A percentile compares a stretch with the other conserved stretches of the same genome.
Conservation (phyloP, 2,888 invertebrate genomes). For the Mayetiola destructor region DNA sequence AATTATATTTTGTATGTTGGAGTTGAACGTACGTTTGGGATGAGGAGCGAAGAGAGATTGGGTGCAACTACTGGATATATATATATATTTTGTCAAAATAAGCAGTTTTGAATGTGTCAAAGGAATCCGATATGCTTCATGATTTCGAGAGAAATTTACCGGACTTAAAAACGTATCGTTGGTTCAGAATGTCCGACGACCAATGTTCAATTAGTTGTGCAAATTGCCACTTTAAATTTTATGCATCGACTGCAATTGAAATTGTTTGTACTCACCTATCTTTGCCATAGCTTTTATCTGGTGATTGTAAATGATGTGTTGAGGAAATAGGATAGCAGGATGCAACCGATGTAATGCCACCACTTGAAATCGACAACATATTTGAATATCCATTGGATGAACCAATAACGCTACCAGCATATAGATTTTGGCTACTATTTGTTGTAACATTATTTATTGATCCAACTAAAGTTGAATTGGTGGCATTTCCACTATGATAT, state of each 20-base stretch:
- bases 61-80: neutral
- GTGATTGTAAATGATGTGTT: slow-evolving; percentile 60
- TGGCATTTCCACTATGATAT: slow-evolving; percentile 37
- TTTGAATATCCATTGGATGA: slow-evolving; percentile 41
- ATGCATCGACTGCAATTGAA: neutral
- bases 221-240: no score
- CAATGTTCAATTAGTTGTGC: no score
- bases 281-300: slow-evolving; percentile 47
- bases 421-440: slow-evolving; percentile 25
- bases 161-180: no score
- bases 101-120: neutral
- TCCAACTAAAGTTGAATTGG: slow-evolving; percentile 2
- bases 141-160: neutral
- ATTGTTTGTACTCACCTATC: slow-evolving; percentile 30
- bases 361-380: slow-evolving; percentile 48
- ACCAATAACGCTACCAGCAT: slow-evolving; percentile 33
- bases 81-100: neutral
- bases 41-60: neutral
- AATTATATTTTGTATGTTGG: slow-evolving; percentile 5
- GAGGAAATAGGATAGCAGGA: slow-evolving; percentile 81
- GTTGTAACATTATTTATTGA: neutral
- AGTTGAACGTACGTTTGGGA: neutral
- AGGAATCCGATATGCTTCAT: neutral
- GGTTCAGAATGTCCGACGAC: no score
- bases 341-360: slow-evolving; percentile 49